A percentile compares a stretch with the other conserved stretches of the same genome.
phyloP scores from a whole-genome alignment of 92 coral and sea anemone genomes.

The Desmophyllum pertusum region DNA sequence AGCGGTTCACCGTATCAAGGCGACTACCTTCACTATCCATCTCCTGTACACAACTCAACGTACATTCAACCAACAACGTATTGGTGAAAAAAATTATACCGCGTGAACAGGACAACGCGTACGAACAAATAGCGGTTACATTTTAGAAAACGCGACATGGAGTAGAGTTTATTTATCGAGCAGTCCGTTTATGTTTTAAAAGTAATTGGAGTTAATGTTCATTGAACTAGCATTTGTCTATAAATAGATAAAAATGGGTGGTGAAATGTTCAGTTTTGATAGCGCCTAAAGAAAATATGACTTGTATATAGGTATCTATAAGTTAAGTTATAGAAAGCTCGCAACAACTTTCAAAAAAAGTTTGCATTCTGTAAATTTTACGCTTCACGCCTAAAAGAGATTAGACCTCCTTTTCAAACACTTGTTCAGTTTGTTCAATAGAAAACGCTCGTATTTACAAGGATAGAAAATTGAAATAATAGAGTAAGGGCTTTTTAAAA shows the following conservation, averaged over 20 bases:
- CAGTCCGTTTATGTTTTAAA: constrained; percentile 32
- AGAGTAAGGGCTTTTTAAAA: not conserved
- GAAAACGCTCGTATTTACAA: not conserved
- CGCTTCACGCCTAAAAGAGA: not conserved
- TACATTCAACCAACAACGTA: constrained; percentile 74
- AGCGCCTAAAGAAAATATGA: constrained; percentile 5
- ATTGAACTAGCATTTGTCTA: constrained; percentile 29
- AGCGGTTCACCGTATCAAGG: constrained; percentile 70
- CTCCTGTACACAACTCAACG: constrained; percentile 71
- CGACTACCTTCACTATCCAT: constrained; percentile 81
- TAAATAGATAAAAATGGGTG: constrained; percentile 16
- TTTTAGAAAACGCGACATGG: constrained; percentile 2
- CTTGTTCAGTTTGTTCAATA: constrained; percentile 8
- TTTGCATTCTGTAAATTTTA: constrained; percentile 15
- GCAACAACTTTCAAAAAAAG: constrained; percentile 18
- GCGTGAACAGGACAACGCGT: not conserved
- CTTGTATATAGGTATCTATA: constrained; percentile 15
- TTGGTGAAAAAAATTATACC: constrained; percentile 54
- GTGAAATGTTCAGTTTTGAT: constrained; percentile 8
- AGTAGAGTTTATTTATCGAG: constrained; percentile 30
- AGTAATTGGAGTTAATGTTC: constrained; percentile 38
- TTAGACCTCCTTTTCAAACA: constrained; percentile 2
- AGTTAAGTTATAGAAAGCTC: constrained; percentile 10
- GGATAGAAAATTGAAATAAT: not conserved
- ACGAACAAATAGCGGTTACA: not conserved